A percentile compares a stretch with the other conserved stretches of the same genome.
phyloP scores from a whole-genome alignment of 2,888 invertebrate genomes.

The Philereme transversata region DNA sequence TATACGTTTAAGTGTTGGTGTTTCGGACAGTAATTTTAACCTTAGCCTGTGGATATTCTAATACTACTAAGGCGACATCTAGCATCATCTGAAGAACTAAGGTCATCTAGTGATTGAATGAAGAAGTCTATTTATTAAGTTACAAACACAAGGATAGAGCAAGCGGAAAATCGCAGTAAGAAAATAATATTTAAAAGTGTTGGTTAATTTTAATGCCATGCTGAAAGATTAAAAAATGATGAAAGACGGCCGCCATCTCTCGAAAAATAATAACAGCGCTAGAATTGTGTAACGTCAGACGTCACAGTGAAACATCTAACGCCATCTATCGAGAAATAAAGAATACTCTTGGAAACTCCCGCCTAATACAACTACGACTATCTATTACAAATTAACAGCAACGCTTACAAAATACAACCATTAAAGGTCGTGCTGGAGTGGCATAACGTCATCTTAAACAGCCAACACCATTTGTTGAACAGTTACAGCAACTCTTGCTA shows the following conservation, averaged over 20 bases:
- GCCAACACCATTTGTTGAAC: too few relatives aligned
- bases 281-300: neutral
- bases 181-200: neutral
- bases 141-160: constrained; percentile 8
- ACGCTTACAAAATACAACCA: neutral
- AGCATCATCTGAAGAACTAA: constrained; percentile 3
- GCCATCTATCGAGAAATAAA: constrained; percentile 35
- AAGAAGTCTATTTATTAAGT: neutral
- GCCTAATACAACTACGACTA: too few relatives aligned
- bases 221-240: neutral
- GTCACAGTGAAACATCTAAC: too few relatives aligned
- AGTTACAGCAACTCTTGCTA: too few relatives aligned
- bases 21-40: constrained; percentile 51
- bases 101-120: constrained; percentile 15
- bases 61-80: constrained; percentile 4
- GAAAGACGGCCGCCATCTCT: neutral
- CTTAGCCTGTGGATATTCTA: constrained; percentile 12
- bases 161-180: neutral
- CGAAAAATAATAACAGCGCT: neutral
- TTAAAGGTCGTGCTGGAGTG: constrained; percentile 29
- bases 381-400: neutral
- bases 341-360: neutral
- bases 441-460: constrained; percentile 38
- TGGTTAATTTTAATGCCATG: neutral
- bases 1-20: constrained; percentile 57